phyloP scores from a whole-genome alignment of 2,113 vertebrate species.

The Saimiri boliviensis region DNA sequence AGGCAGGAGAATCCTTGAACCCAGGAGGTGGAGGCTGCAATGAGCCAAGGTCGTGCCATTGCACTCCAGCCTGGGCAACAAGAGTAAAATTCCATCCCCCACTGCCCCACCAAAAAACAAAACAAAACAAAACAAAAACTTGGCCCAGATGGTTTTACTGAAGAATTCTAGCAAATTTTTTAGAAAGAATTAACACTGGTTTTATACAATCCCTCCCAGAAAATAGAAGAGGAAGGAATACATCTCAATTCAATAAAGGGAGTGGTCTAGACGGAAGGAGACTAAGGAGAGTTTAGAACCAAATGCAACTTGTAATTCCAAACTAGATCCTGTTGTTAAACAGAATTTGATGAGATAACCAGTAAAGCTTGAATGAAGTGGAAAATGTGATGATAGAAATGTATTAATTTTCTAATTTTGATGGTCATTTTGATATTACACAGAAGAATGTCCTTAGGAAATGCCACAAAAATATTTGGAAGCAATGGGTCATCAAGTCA shows the following conservation, averaged over 20 bases:
- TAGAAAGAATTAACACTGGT: not conserved
- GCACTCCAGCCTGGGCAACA: too few relatives aligned
- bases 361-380: not conserved
- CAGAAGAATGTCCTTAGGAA: not conserved
- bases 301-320: not conserved
- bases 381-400: not conserved
- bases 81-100: too few relatives aligned
- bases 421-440: not conserved
- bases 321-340: not conserved
- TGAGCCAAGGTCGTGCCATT: too few relatives aligned
- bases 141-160: not conserved
- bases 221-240: not conserved
- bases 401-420: not conserved
- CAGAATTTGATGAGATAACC: not conserved
- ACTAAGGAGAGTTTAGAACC: not conserved
- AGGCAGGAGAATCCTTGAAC: too few relatives aligned
- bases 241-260: not conserved
- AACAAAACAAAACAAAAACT: too few relatives aligned
- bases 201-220: not conserved
- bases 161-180: not conserved
- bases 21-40: too few relatives aligned
- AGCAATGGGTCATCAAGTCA: not conserved
- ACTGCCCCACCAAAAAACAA: too few relatives aligned
- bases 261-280: not conserved
- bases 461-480: not conserved